Base-by-base conservation (phyloP, 2,113 vertebrate species). In the Cinclus cinclus region DNA sequence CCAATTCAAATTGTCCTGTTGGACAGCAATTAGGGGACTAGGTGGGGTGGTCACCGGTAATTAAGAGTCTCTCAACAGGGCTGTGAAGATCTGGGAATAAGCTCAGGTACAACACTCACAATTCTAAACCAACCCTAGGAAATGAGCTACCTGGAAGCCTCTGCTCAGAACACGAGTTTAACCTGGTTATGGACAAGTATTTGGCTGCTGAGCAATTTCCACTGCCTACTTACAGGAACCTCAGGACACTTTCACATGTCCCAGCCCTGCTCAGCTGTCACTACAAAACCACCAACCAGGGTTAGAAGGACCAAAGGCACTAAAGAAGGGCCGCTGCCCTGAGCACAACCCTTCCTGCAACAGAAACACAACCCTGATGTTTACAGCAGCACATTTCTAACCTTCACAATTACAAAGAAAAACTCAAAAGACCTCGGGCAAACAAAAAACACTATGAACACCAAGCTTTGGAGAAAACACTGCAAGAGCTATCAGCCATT, bases 131-230 rank as follows among this genome's bases (percentile, higher is more conserved):
- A 53, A 1, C 2, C 67, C 44, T 13, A 24, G 56, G 28, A 92
- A 79, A 83, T 7, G 8, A 87, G n/a, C 63, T 53, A 37, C 33
- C n/a, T 31, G 46, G 33, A 83, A 78, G 39, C n/a, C 41, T 42
- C 25, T 59, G 19, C 69, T 55, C 0, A 0, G 33, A 63, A 35
- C 28, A 20, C 2, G 20, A 46, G 15, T 76, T 68, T 27, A 35
- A 37, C 41, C 59, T 39, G 46, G 46, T 67, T 37, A 31, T 12
- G 16, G 53, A 63, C 53, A 77, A 65, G 49, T n/a, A 35, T 46
- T 15, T 44, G 37, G 65, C 63, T 59, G 44, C n/a, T 83, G 60
- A 50, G 46, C 59, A 81, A 33, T 24, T 41, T 50, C 76, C 41
- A 25, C 31, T 55, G 47, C 46, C 41, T 25, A 11, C 39, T 82